Conservation (phyloP, 2,888 invertebrate species). For the Polietes domitor region DNA sequence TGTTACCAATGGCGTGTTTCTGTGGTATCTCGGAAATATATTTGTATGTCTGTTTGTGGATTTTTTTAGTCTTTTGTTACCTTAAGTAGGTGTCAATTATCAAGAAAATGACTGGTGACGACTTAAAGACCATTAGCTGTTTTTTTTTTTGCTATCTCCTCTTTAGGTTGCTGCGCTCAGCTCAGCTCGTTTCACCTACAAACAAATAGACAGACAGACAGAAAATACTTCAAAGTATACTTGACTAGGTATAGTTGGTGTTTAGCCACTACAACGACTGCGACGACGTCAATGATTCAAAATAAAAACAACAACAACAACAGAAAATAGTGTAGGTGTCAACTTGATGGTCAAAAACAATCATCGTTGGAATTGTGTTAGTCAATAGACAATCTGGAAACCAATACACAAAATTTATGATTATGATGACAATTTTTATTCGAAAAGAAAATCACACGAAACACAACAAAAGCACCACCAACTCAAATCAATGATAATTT, state of each 20-base stretch:
- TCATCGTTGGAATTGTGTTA: conserved; percentile 28
- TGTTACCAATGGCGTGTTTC: conserved; percentile 25
- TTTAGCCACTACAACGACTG: background rate
- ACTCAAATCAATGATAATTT: conserved; percentile 1
- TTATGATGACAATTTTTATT: conserved; percentile 48
- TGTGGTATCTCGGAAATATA: conserved; percentile 1
- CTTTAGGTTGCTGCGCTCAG: too few species aligned
- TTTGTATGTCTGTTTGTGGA: conserved; percentile 1
- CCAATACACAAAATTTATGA: conserved; percentile 38
- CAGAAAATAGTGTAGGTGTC: conserved; percentile 45
- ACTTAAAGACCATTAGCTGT: conserved; percentile 38
- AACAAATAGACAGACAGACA: background rate
- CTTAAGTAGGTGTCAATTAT: conserved; percentile 54
- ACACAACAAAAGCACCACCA: background rate
- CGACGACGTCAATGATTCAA: background rate
- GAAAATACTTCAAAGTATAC: conserved; percentile 4
- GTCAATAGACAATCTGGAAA: conserved; percentile 27
- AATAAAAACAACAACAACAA: conserved; percentile 5
- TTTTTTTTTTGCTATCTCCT: background rate
- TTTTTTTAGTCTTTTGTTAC: conserved; percentile 18
- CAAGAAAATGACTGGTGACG: conserved; percentile 30
- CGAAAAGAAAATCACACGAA: background rate
- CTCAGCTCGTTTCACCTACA: background rate
- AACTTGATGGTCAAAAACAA: conserved; percentile 55
- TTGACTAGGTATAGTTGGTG: background rate